Evolutionary conservation across 2,113 vertebrate species (phyloP).

Genomic region (Laterallus jamaicensis): DNA sequence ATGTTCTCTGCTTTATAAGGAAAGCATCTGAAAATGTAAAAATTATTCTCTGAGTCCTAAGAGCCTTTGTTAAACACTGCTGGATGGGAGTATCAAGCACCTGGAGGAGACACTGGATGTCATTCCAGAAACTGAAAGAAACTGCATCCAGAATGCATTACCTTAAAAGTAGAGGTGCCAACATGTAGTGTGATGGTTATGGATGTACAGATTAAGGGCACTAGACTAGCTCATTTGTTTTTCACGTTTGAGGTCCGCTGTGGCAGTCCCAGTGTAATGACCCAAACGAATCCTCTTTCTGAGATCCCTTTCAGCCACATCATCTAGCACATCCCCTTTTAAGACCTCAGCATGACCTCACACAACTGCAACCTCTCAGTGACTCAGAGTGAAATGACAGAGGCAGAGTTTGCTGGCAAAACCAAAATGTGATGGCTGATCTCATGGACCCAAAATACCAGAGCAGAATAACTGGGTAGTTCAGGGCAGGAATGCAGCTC

Average conservation of each 20-base stretch:
- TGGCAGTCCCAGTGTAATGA: not conserved
- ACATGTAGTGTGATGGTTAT: not conserved
- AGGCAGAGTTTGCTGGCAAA: not conserved
- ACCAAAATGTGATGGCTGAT: not conserved
- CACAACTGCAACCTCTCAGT: not conserved
- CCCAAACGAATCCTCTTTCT: not conserved
- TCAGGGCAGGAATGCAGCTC: not conserved
- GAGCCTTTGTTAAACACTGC: slow-evolving; percentile 17
- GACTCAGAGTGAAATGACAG: not conserved
- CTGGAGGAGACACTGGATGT: not conserved
- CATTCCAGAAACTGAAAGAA: not conserved
- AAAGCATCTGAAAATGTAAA: slow-evolving; percentile 1
- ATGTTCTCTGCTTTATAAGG: slow-evolving; percentile 26
- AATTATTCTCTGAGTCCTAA: not conserved
- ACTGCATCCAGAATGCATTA: not conserved
- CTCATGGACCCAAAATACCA: fast-evolving
- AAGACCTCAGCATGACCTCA: not conserved
- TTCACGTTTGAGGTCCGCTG: not conserved
- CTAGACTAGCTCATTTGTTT: not conserved
- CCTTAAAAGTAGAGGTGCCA: not conserved
- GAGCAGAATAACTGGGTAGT: not conserved
- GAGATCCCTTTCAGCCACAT: not conserved
- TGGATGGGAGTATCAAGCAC: not conserved
- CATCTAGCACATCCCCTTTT: not conserved
- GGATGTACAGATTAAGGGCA: not conserved